Conservation (phyloP, 64 coral and sea anemone species). For the Montipora sp. region DNA sequence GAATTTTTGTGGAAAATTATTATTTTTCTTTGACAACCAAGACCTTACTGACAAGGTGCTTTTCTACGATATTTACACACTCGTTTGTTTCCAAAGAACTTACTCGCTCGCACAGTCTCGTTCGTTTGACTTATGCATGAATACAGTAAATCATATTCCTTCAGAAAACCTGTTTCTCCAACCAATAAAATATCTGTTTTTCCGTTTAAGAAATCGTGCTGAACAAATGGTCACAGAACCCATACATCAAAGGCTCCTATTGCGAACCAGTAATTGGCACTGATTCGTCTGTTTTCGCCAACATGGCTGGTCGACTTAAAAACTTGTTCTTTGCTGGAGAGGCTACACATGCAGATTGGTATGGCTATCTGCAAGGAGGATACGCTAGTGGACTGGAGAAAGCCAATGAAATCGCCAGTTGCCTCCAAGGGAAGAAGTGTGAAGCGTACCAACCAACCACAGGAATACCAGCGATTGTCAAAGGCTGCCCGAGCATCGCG, state of each 20-base stretch:
- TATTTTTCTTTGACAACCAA: no score
- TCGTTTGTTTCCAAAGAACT: no score
- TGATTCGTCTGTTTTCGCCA: background rate
- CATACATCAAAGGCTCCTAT: constrained; percentile 10
- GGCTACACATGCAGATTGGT: constrained; percentile 28
- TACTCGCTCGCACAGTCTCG: background rate
- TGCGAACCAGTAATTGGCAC: constrained; percentile 3
- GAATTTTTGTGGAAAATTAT: no score
- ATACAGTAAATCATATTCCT: no score
- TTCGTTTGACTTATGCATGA: no score
- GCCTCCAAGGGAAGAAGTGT: background rate
- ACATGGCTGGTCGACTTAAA: background rate
- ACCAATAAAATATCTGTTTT: background rate
- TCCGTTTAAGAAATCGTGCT: background rate
- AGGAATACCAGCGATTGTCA: background rate
- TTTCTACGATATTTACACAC: no score
- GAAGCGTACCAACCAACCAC: background rate
- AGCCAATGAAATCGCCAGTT: constrained; percentile 6
- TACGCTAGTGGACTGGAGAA: constrained; percentile 2
- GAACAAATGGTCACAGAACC: constrained; percentile 36
- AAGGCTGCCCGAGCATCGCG: background rate
- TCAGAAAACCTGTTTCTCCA: no score
- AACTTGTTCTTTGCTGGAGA: constrained; percentile 6
- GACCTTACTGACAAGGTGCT: no score
- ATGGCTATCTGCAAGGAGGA: constrained; percentile 50